Base-by-base conservation (phyloP, 2,113 vertebrate species). In the Pluvianellus socialis region DNA sequence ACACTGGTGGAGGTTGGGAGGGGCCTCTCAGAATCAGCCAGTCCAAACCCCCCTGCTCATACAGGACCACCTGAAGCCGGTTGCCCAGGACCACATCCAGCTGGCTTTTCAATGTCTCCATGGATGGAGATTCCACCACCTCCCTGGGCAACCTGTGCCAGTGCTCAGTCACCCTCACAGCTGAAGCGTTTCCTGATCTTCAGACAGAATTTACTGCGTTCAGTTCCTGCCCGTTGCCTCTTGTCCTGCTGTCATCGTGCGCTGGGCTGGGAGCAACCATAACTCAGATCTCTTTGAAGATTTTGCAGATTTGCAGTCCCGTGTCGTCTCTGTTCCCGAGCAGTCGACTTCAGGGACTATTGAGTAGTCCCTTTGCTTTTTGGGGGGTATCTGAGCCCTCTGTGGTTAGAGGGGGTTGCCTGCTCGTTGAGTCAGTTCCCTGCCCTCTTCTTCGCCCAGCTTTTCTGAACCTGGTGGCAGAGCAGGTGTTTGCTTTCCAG, bases 221-320 rank as follows among this genome's bases (percentile, higher is more conserved):
- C 19, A 35, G 0, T 82, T 79, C 15, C 3, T 52, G 70, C 24
- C 22, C 9, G 2, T 55, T 47, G n/a, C 50, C 75, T 71, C 47
- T 56, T n/a, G 32, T 44, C 27, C 30, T 79, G 35, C 56, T 4
- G 1, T 47, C 0, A 1, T 24, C 22, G 32, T 42, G 21, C 3
- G 28, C 40, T 49, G 80, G 79, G 50, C 30, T 53, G 1, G 0
- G 62, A 3, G 21, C 86, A 26, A 5, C 24, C 2, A 0, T 33
- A 32, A n/a, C 47, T 62, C 75, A 58, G 38, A 42, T 55, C 21
- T 52, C 35, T 33, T 35, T 9, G 33, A 53, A 3, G 3, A 67
- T 7, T 56, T 33, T 32, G 56, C 52, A 35, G 42, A 27, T 72
- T 2, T 53, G 58, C 76, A 42, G 27, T 24, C 67, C 70, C 11